These are phyloP conservation scores for Pseudopleuronectes americanus DNA, from an alignment of 2,797 vertebrate species.

Conservation along the genomic window DNA sequence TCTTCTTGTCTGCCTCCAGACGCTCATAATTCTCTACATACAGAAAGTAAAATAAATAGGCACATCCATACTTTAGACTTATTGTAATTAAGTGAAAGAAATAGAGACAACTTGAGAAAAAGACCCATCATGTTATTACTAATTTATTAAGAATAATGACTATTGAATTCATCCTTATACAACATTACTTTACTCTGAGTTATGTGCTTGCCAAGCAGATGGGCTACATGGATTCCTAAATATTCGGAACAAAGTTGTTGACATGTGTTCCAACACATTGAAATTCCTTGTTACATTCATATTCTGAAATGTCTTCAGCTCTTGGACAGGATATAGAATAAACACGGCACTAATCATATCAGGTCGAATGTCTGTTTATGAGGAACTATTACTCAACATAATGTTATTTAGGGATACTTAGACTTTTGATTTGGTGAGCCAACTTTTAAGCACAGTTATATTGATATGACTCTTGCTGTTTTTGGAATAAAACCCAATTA, in stretches of 20 bases:
- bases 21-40: slow-evolving; percentile 93
- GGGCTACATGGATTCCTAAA: not conserved
- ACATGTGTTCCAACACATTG: not conserved
- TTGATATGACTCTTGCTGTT: no score
- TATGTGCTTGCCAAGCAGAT: slow-evolving; percentile 4
- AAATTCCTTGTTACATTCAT: not conserved
- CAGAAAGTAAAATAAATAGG: slow-evolving; percentile 13
- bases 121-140: not conserved
- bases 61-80: no score
- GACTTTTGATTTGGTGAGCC: not conserved
- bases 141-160: not conserved
- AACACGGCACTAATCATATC: not conserved
- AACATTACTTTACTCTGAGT: no score
- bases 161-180: not conserved
- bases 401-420: not conserved
- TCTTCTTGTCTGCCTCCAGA: slow-evolving; percentile 96
- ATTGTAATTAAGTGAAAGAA: not conserved
- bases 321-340: not conserved
- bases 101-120: not conserved
- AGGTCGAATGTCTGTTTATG: not conserved
- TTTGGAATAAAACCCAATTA: no score
- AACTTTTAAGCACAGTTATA: not conserved
- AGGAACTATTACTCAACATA: not conserved
- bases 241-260: not conserved
- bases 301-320: not conserved